These are phyloP conservation scores for Laupala kohalensis DNA, from an alignment of 1,140 invertebrate genomes.

Conservation along the genomic window DNA sequence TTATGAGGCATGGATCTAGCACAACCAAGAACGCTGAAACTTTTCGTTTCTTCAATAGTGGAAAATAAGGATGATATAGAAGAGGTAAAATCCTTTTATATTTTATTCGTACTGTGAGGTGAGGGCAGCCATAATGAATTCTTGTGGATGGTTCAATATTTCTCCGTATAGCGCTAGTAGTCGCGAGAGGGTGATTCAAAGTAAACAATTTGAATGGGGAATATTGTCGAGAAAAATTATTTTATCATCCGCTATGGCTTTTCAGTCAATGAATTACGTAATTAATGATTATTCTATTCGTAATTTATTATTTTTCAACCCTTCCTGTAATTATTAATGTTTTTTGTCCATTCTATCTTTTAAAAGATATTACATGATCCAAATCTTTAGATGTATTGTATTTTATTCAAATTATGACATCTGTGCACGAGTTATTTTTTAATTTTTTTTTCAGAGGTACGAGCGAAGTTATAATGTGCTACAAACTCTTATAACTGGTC, in stretches of 20 bases:
- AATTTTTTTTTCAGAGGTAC: slow-evolving; percentile 64
- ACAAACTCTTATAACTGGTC: slow-evolving; percentile 58
- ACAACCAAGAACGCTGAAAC: slow-evolving; percentile 20
- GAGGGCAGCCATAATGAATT: slow-evolving; percentile 16
- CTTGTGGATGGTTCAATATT: slow-evolving; percentile 3
- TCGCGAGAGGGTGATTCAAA: slow-evolving; percentile 3
- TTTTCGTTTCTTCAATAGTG: slow-evolving; percentile 22
- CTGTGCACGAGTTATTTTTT: too few relatives aligned
- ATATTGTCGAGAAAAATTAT: too few relatives aligned
- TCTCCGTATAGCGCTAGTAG: slow-evolving; percentile 7
- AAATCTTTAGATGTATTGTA: too few relatives aligned
- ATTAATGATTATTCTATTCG: too few relatives aligned
- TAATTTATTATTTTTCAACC: not conserved
- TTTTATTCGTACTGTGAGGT: slow-evolving; percentile 8
- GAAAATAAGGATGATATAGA: slow-evolving; percentile 27
- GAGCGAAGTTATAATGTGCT: slow-evolving; percentile 67
- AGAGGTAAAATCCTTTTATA: slow-evolving; percentile 22
- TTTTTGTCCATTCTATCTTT: not conserved
- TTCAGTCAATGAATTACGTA: too few relatives aligned
- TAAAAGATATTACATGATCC: not conserved
- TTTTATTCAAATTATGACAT: too few relatives aligned
- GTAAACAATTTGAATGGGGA: too few relatives aligned
- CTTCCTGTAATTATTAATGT: not conserved
- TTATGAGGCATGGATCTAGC: slow-evolving; percentile 18
- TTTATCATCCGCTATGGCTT: too few relatives aligned